Evolutionary conservation across 2,113 vertebrate species (phyloP), one percentile per base, ranked within the genome.

Genomic region (Anoura caudifer): DNA sequence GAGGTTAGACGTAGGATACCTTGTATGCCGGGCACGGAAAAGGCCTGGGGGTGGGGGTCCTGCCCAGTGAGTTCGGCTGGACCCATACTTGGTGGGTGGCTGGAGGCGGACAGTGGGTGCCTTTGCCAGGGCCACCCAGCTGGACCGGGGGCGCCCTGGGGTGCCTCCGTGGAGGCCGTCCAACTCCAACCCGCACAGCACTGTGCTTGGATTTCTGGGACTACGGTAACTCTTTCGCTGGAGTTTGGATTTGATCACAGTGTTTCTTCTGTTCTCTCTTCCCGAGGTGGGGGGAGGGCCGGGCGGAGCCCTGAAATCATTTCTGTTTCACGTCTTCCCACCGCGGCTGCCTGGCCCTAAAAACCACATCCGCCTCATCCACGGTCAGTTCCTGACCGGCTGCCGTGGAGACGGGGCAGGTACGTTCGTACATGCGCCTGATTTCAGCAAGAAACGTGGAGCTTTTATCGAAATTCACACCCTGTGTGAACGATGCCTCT

Each of bases 251-350:
- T 26, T 36, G 79, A 47, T 15, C 5, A 38, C 77, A 70, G 43
- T 9, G 1, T n/a, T 36, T 2, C 36, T 10, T 75, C 3, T 28
- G 24, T 43, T 9, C 24, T 26, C 36, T 70, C 8, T 15, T 14
- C 31, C 16, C 2, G 19, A 11, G n/a, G 4, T 19, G 1, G 0
- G 3, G 4, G 4, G 52, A 59, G 56, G 22, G 56, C 22, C 1
- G 56, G 13, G 56, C 56, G 9, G 36, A 36, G 10, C 17, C 52
- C 28, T 45, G 14, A 45, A 15, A 69, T 24, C 1, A 22, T 45
- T 73, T 92, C 56, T 15, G 9, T 90, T 38, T 87, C 45, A 28
- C 7, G 54, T 24, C 63, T 79, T 73, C 38, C 45, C 12, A 20
- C 19, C 28, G 5, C 36, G 11, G 47, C 33, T 87, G 52, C 38